phyloP scores from a whole-genome alignment of 2,797 vertebrate genomes.

The Heliangelus exortis region DNA sequence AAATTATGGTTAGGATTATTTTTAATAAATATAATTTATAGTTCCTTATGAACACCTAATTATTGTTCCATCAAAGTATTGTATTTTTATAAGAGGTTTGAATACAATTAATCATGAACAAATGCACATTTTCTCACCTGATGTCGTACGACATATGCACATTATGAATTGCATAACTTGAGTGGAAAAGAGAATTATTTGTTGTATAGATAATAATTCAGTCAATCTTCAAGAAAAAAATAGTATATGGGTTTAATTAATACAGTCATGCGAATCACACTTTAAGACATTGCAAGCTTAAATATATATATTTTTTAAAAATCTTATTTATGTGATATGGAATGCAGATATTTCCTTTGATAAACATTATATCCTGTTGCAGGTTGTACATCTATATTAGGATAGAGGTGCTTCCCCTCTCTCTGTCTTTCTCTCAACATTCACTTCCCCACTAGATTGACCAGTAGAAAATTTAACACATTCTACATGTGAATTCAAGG shows the following conservation, averaged over 20 bases:
- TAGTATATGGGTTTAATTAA: background rate
- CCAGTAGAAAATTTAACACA: background rate
- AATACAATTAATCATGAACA: background rate
- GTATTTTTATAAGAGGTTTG: background rate
- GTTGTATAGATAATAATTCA: background rate
- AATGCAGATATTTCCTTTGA: background rate
- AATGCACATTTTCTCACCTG: background rate
- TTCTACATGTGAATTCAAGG: background rate
- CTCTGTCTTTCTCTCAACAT: background rate
- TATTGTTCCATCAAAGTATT: background rate
- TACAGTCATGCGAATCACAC: rapidly evolving
- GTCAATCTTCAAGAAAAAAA: background rate
- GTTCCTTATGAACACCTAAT: background rate
- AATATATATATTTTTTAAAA: background rate
- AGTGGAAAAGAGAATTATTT: background rate
- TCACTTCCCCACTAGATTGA: background rate
- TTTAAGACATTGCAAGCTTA: background rate
- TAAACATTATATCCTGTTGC: background rate
- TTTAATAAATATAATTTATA: background rate
- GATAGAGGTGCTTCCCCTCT: background rate
- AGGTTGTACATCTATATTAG: background rate
- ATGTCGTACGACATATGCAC: background rate
- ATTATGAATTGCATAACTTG: background rate
- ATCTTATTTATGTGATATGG: background rate
- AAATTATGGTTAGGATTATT: background rate